Evolutionary conservation across 64 coral and sea anemone genomes (phyloP).

Genomic region (Stichodactyla helianthus): DNA sequence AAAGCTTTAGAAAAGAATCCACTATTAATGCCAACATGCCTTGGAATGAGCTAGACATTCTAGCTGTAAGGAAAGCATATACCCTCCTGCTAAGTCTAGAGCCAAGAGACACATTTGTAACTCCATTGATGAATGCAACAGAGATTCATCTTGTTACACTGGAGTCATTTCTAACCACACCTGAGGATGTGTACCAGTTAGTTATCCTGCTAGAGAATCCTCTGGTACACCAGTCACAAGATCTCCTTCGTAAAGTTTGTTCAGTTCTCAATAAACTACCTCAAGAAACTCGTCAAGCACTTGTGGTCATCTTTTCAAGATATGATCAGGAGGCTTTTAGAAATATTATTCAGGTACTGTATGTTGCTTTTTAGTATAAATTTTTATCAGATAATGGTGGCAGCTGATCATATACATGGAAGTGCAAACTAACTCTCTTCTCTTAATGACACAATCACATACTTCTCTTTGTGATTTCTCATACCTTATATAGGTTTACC

Average conservation of each 20-base stretch:
- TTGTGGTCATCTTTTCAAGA: slow-evolving; percentile 43
- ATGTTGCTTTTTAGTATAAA: not conserved
- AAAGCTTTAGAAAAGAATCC: slow-evolving; percentile 63
- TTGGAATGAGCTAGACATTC: slow-evolving; percentile 49
- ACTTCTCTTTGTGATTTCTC: too few species aligned
- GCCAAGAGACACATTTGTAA: slow-evolving; percentile 52
- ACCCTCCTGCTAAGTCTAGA: slow-evolving; percentile 68
- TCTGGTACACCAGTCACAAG: slow-evolving; percentile 52
- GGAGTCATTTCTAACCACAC: slow-evolving; percentile 40
- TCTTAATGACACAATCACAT: too few species aligned
- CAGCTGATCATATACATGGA: too few species aligned
- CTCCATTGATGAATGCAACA: slow-evolving; percentile 70
- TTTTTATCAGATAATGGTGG: not conserved
- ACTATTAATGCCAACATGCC: slow-evolving; percentile 3
- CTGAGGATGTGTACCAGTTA: slow-evolving; percentile 70
- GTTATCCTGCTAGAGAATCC: slow-evolving; percentile 87
- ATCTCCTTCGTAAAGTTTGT: slow-evolving; percentile 67
- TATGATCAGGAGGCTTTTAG: slow-evolving; percentile 55
- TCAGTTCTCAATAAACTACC: slow-evolving; percentile 58
- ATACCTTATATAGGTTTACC: too few species aligned
- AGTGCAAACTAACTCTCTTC: too few species aligned
- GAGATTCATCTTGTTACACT: slow-evolving; percentile 87
- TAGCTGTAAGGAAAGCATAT: slow-evolving; percentile 72
- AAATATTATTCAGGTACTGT: slow-evolving; percentile 60
- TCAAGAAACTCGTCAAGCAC: slow-evolving; percentile 27